These are phyloP conservation scores for Ardeotis arabs DNA, from an alignment of 2,113 vertebrate genomes.

Conservation along the genomic window DNA sequence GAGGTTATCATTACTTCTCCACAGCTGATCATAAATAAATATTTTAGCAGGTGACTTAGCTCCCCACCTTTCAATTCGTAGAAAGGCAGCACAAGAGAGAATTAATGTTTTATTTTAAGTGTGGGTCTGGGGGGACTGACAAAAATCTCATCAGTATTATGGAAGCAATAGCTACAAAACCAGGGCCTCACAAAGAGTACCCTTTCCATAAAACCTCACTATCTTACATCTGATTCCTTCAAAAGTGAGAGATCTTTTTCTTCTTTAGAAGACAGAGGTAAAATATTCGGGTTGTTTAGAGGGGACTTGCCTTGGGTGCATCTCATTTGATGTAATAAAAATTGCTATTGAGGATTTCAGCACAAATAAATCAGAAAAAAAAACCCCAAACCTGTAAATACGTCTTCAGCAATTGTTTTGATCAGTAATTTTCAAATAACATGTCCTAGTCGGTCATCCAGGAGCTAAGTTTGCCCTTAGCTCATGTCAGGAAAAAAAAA, in stretches of 20 bases:
- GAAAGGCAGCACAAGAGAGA: background rate
- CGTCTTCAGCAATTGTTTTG: background rate
- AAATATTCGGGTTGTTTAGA: background rate
- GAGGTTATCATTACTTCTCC: background rate
- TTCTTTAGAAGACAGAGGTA: background rate
- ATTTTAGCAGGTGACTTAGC: background rate
- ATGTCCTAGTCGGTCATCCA: background rate
- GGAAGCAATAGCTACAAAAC: background rate
- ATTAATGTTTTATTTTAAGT: background rate
- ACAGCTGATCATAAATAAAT: background rate
- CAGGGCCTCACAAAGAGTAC: background rate
- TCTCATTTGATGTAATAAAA: background rate
- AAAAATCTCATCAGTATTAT: background rate
- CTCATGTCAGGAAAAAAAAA: background rate
- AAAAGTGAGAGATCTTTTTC: background rate
- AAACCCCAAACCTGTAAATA: background rate
- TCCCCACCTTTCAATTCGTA: background rate
- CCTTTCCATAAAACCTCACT: background rate
- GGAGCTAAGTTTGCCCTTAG: background rate
- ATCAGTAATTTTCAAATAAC: background rate
- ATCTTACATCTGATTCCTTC: background rate
- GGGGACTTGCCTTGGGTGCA: background rate
- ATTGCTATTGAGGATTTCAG: background rate
- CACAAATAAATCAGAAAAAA: background rate
- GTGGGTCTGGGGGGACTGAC: background rate